Conservation (phyloP, 2,797 vertebrate genomes). For the Clarias fuscus region DNA sequence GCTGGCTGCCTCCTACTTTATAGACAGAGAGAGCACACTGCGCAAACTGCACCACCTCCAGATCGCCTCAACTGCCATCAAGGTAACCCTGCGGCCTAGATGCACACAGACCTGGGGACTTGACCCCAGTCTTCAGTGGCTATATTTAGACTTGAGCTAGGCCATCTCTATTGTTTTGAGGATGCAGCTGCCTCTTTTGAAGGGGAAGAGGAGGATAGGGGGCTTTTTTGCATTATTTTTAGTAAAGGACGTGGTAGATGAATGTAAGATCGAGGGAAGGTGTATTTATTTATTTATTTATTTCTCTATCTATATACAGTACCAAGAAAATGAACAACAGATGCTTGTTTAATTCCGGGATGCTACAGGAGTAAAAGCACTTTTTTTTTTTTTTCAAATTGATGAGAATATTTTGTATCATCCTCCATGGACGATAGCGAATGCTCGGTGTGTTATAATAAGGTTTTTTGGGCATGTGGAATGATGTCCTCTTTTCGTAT, state of each 20-base stretch:
- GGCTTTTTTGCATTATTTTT: constrained; percentile 1
- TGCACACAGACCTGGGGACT: constrained; percentile 52
- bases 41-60: constrained; percentile 94
- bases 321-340: background rate
- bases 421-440: background rate
- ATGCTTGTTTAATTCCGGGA: background rate
- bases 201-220: constrained; percentile 30
- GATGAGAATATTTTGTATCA: background rate
- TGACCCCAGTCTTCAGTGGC: constrained; percentile 44
- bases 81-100: constrained; percentile 75
- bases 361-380: background rate
- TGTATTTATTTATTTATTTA: background rate
- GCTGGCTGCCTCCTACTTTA: constrained; percentile 96
- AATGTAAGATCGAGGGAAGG: background rate
- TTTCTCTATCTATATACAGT: background rate
- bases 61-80: constrained; percentile 94
- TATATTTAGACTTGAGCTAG: constrained; percentile 54
- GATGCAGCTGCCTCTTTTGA: constrained; percentile 47
- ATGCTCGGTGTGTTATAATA: background rate
- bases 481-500: background rate
- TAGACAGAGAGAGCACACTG: constrained; percentile 92
- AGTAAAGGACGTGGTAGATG: background rate
- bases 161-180: constrained; percentile 50
- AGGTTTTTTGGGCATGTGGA: background rate
- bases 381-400: too few relatives aligned